Percentiles rank a stretch among this genome's conserved stretches.
Conservation (phyloP, 92 coral and sea anemone genomes). For the Pocillopora meandrina region DNA sequence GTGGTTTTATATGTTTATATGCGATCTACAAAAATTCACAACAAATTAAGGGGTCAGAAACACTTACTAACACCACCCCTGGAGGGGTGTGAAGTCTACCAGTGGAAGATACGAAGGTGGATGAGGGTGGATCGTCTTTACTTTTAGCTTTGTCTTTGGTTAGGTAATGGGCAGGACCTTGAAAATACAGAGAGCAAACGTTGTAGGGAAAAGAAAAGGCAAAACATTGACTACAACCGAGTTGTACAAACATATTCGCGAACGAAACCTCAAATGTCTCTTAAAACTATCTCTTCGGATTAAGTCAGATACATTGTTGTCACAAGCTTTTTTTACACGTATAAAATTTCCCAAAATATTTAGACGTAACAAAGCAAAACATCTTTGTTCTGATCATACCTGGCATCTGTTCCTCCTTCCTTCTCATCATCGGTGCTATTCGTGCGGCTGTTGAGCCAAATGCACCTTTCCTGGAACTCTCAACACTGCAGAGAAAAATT, state of each 20-base stretch:
- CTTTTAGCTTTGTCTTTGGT: constrained; percentile 68
- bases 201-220: background rate
- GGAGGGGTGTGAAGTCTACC: constrained; percentile 89
- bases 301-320: too few species aligned
- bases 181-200: background rate
- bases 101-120: constrained; percentile 92
- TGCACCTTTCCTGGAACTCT: constrained; percentile 87
- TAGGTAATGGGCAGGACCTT: constrained; percentile 97
- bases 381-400: constrained; percentile 27
- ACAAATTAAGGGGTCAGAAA: too few species aligned
- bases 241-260: background rate
- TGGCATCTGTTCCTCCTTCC: constrained; percentile 90
- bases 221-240: background rate
- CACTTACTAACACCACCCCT: constrained; percentile 77
- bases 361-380: background rate
- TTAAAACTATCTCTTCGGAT: too few species aligned
- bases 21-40: background rate
- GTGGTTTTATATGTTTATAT: too few species aligned
- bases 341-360: too few species aligned
- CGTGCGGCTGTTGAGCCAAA: constrained; percentile 89
- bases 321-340: too few species aligned
- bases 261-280: background rate
- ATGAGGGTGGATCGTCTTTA: constrained; percentile 74
- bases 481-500: constrained; percentile 51
- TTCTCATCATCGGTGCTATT: constrained; percentile 88